Evolutionary conservation across 2,888 invertebrate species (phyloP).

Genomic region (Camponotus fellah): DNA sequence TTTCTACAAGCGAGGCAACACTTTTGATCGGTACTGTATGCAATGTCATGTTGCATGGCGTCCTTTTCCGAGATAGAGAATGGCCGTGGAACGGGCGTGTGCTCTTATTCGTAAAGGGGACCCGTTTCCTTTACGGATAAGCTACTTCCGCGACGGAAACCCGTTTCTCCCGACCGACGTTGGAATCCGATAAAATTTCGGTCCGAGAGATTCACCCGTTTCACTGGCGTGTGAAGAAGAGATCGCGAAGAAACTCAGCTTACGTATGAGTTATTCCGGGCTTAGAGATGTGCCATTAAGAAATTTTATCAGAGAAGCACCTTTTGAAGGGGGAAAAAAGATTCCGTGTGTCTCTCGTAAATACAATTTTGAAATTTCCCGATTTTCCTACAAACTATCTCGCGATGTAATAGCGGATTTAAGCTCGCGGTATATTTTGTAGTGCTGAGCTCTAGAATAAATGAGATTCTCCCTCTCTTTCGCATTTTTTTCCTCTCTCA

Average conservation of each 20-base stretch:
- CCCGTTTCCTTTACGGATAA: conserved; percentile 68
- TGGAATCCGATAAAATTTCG: conserved; percentile 67
- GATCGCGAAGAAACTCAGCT: conserved; percentile 8
- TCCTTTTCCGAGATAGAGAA: conserved; percentile 30
- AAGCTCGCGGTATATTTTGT: neutral
- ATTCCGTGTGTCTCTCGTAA: neutral
- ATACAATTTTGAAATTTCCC: conserved; percentile 20
- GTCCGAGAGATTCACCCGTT: conserved; percentile 42
- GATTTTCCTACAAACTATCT: conserved; percentile 3
- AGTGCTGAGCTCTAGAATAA: neutral
- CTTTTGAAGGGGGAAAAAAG: neutral
- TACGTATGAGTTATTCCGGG: neutral
- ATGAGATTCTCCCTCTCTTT: too few relatives aligned
- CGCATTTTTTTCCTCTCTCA: neutral
- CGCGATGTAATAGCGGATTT: neutral
- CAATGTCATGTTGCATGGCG: conserved; percentile 1
- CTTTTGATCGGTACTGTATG: neutral
- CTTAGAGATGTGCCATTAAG: conserved; percentile 9
- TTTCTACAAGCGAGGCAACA: too few relatives aligned
- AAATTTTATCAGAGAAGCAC: conserved; percentile 8
- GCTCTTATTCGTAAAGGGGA: conserved; percentile 52
- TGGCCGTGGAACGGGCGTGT: conserved; percentile 44
- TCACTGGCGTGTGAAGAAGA: neutral
- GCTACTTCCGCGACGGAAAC: conserved; percentile 64
- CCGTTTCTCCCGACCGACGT: conserved; percentile 32